Evolutionary conservation across 2,113 vertebrate genomes (phyloP).

Genomic region (Brachyistius frenatus): DNA sequence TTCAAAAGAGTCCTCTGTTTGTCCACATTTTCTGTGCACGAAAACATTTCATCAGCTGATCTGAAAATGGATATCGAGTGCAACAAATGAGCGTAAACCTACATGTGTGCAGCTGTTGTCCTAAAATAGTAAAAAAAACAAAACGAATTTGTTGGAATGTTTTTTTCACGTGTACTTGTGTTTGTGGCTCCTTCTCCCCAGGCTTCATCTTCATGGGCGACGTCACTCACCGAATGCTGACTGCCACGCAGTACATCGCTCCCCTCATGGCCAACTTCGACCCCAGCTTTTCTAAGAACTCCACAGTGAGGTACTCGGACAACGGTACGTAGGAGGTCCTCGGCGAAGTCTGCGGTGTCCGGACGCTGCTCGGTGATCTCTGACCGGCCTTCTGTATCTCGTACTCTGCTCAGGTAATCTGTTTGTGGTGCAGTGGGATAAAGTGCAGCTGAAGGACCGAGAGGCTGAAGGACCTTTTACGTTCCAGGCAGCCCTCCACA

Average conservation of each 20-base stretch:
- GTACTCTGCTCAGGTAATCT: constrained; percentile 83
- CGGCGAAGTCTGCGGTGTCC: rapidly evolving
- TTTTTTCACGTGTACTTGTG: background rate
- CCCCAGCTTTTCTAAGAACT: constrained; percentile 92
- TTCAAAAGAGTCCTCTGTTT: background rate
- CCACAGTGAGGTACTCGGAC: constrained; percentile 92
- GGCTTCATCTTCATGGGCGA: constrained; percentile 96
- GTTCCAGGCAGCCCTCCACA: constrained; percentile 90
- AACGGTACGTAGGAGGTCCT: constrained; percentile 87
- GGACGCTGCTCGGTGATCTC: background rate
- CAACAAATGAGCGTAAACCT: too few relatives aligned
- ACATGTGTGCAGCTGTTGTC: too few relatives aligned
- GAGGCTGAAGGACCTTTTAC: constrained; percentile 89
- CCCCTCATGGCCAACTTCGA: constrained; percentile 99
- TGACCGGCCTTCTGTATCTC: constrained; percentile 3
- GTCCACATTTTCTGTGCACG: too few relatives aligned
- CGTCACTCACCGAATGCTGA: constrained; percentile 94
- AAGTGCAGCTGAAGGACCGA: constrained; percentile 88
- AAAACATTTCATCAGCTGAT: too few relatives aligned
- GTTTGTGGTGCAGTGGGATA: constrained; percentile 94
- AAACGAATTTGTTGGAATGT: too few relatives aligned
- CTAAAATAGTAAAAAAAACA: too few relatives aligned
- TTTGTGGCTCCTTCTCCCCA: constrained; percentile 58
- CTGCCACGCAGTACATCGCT: constrained; percentile 94
- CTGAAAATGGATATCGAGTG: too few relatives aligned